Evolutionary conservation across 2,888 invertebrate genomes (phyloP).

Genomic region (Ceriagrion tenellum): DNA sequence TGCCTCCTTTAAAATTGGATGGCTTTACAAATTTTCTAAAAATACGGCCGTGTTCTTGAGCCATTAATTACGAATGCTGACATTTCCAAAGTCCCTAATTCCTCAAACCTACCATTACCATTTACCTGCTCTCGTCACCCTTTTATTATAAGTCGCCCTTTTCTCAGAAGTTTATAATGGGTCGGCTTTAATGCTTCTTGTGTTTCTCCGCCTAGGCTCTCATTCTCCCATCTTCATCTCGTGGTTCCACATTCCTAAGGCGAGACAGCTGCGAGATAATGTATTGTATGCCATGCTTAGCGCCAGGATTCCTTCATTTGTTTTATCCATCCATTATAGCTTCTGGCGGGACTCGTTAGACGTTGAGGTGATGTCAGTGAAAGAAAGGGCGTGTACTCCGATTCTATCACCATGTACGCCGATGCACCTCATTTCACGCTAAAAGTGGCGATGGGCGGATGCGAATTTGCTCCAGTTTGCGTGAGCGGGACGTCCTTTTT

Average conservation of each 20-base stretch:
- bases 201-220: neutral
- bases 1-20: neutral
- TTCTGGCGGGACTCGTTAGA: neutral
- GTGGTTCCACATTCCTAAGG: neutral
- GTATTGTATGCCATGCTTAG: neutral
- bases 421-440: neutral
- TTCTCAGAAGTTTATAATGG: neutral
- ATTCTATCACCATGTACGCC: neutral
- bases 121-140: conserved; percentile 8
- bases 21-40: neutral
- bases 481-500: neutral
- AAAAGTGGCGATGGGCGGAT: neutral
- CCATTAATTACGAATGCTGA: neutral
- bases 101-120: neutral
- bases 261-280: conserved; percentile 24
- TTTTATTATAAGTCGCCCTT: neutral
- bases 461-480: neutral
- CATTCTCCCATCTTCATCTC: neutral
- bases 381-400: neutral
- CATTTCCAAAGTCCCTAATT: neutral
- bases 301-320: neutral
- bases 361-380: neutral
- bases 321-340: conserved; percentile 7
- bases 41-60: neutral
- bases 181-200: neutral